Base-by-base conservation (phyloP, 2,113 vertebrate genomes). In the Sciurus niger region DNA sequence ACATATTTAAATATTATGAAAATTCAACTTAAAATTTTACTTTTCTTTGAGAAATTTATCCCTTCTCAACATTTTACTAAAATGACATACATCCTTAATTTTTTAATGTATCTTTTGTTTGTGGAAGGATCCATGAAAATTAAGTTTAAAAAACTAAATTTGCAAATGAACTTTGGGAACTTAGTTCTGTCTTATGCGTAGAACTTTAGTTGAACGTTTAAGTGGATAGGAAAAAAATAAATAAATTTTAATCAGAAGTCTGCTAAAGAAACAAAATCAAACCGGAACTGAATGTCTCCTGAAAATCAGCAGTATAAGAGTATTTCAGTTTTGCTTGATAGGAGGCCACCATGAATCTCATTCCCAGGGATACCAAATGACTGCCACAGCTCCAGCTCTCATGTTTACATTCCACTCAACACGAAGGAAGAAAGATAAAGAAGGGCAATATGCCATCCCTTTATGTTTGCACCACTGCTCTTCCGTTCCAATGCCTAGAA, bases 11-110 rank as follows among this genome's bases (percentile, higher is more conserved):
- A 87, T 58, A 76, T 90, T 88, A 70, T 32, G 55, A 84, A 78
- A 95, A n/a, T 55, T 76, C 18, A 80, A 37, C 13, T 60, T 77
- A 40, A 1, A 48, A 25, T 32, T 40, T 76, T 78, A 73, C 30
- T 68, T 34, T 78, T 85, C 25, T 85, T 84, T 89, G 34, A 84
- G 11, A 60, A 88, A 51, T 32, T 51, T 72, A 84, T 79, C 2
- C 30, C 28, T 94, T 92, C 16, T 90, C 51, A 93, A 43, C 13
- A n/a, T 88, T 84, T 93, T 53, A 70, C 4, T 78, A 84, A 86
- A 87, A 74, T 68, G 14, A 84, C 43, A 43, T 40, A 34, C 17
- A 34, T 63, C 16, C 2, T 85, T 17, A n/a, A 8, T 1, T 93
- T 93, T 77, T 92, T 83, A 40, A 88, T 48, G 58, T 88, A 18